These are phyloP conservation scores for Cotesia glomerata DNA, from an alignment of 1,140 invertebrate genomes.

Conservation along the genomic window DNA sequence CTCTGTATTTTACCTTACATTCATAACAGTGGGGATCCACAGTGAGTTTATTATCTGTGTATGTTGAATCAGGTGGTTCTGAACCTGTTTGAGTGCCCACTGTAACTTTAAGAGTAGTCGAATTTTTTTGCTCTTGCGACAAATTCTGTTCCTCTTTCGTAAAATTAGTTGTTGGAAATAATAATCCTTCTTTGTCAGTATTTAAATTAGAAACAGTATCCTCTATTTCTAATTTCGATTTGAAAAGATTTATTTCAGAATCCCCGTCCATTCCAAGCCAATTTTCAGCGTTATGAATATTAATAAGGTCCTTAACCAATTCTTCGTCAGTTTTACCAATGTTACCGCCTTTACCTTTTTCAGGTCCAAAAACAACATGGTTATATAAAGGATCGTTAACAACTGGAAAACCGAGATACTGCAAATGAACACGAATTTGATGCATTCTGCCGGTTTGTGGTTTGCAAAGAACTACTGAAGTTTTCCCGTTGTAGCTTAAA, in stretches of 20 bases:
- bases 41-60: conserved; percentile 77
- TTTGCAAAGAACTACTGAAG: conserved; percentile 91
- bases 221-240: conserved; percentile 72
- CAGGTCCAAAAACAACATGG: conserved; percentile 86
- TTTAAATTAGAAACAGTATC: conserved; percentile 57
- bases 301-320: conserved; percentile 86
- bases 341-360: conserved; percentile 90
- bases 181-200: conserved; percentile 53
- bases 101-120: conserved; percentile 68
- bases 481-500: conserved; percentile 83
- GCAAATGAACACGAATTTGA: conserved; percentile 98
- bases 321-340: conserved; percentile 91
- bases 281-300: conserved; percentile 91
- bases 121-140: conserved; percentile 26
- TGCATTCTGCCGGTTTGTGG: conserved; percentile 97
- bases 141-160: conserved; percentile 55
- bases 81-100: conserved; percentile 84
- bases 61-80: conserved; percentile 72
- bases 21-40: conserved; percentile 89
- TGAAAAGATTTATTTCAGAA: conserved; percentile 80
- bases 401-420: conserved; percentile 96
- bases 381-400: conserved; percentile 97
- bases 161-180: conserved; percentile 51
- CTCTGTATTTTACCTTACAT: conserved; percentile 88
- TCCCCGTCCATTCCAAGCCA: conserved; percentile 92